Base-by-base conservation (phyloP, 2,113 vertebrate genomes). In the Zapus hudsonius region DNA sequence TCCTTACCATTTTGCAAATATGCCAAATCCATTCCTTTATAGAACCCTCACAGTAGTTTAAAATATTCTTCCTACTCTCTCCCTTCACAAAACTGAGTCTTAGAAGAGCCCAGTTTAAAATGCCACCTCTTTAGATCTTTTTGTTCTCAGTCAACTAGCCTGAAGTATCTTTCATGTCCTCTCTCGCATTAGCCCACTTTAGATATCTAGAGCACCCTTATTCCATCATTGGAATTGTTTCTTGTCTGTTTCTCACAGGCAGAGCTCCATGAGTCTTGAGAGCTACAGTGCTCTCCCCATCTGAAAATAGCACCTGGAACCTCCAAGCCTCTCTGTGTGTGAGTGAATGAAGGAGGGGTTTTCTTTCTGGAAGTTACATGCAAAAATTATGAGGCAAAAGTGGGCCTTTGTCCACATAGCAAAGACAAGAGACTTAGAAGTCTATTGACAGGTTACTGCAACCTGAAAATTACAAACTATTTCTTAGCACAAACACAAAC, bases 401-500 rank as follows among this genome's bases (percentile, higher is more conserved):
- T 36, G 44, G 64, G 67, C 38, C 76, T 90, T 36, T 66, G 64
- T 79, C 33, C 79, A 55, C n/a, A 27, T 22, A 80, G 29, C 69
- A 87, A 87, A 90, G 36, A 81, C 15, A 91, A 79, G 84, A 63
- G 74, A 70, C 25, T 33, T 10, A 47, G 59, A n/a, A n/a, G 6
- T 44, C 36, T 66, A 10, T 11, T 70, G 80, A 89, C 57, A 44
- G 7, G 47, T 66, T 57, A 70, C 6, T 69, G 25, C 36, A 57
- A 57, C 73, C 67, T n/a, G 38, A 55, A 74, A 83, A 83, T 52
- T 9, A 23, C 84, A 74, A 87, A 80, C 11, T 29, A 52, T 70
- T 91, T 84, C 13, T 73, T 76, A 87, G 66, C 69, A 94, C 22
- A 44, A 84, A 75, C 11, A 74, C 44, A 79, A n/a, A 93, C 64